Evolutionary conservation across 2,113 vertebrate species (phyloP).

Genomic region (Aviceda subcristata): DNA sequence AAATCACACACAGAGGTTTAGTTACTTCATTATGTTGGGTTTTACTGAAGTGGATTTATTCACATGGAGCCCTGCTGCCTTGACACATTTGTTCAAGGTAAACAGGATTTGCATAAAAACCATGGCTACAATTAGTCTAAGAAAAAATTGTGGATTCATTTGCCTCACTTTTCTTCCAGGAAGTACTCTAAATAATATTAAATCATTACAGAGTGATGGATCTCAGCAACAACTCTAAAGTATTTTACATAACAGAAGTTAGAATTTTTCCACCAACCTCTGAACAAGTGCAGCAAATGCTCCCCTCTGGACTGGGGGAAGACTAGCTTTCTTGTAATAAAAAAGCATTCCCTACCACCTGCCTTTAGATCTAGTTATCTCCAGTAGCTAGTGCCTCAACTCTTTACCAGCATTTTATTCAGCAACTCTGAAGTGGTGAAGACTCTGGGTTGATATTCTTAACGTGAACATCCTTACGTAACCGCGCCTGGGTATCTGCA

Average conservation of each 20-base stretch:
- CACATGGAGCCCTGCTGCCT: background rate
- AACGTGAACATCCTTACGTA: accelerated
- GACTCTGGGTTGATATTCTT: background rate
- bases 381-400: background rate
- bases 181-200: background rate
- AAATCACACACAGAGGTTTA: background rate
- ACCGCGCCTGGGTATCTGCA: background rate
- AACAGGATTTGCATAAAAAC: background rate
- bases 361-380: background rate
- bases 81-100: background rate
- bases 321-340: background rate
- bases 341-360: background rate
- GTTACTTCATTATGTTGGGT: background rate
- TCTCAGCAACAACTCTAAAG: background rate
- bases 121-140: background rate
- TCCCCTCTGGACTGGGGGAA: background rate
- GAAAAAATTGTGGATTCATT: background rate
- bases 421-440: background rate
- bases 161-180: background rate
- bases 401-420: background rate
- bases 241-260: background rate
- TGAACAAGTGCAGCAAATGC: background rate
- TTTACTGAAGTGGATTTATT: background rate
- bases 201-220: background rate
- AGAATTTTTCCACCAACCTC: background rate